phyloP scores from a whole-genome alignment of 2,888 invertebrate species.

The Theristus sp. region DNA sequence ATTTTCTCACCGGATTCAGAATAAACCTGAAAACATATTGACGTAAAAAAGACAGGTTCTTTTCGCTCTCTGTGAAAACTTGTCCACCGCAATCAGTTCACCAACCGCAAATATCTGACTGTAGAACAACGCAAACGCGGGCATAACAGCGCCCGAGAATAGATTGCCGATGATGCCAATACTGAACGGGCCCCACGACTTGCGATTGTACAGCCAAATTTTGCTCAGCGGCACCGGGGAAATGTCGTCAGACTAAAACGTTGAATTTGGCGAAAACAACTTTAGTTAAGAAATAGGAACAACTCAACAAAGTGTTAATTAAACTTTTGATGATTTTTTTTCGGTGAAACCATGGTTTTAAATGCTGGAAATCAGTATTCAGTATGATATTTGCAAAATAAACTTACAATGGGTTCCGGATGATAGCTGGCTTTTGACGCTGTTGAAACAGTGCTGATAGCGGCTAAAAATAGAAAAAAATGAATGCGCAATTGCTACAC shows the following conservation, averaged over 20 bases:
- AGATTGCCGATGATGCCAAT: constrained; percentile 24
- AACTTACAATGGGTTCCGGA: neutral
- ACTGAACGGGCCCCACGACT: constrained; percentile 16
- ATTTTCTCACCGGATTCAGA: constrained; percentile 32
- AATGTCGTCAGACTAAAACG: constrained; percentile 3
- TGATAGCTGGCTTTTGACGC: neutral
- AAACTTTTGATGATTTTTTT: no score
- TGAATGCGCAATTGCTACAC: no score
- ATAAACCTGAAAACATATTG: constrained; percentile 30
- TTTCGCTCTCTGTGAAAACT: neutral
- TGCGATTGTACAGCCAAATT: constrained; percentile 19
- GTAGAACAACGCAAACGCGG: constrained; percentile 37
- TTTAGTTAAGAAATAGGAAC: neutral
- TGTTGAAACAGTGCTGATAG: neutral
- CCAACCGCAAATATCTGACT: constrained; percentile 28
- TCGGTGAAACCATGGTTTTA: no score
- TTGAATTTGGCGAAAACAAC: neutral
- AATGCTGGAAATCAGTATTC: no score
- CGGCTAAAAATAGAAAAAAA: no score
- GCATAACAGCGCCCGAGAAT: constrained; percentile 34
- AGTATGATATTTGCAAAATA: no score
- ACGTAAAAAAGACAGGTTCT: neutral
- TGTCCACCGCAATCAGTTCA: neutral
- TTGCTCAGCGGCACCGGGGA: constrained; percentile 18
- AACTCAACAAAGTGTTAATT: no score